Evolutionary conservation across 2,888 invertebrate genomes (phyloP).

Genomic region (Drosophila antonietae): DNA sequence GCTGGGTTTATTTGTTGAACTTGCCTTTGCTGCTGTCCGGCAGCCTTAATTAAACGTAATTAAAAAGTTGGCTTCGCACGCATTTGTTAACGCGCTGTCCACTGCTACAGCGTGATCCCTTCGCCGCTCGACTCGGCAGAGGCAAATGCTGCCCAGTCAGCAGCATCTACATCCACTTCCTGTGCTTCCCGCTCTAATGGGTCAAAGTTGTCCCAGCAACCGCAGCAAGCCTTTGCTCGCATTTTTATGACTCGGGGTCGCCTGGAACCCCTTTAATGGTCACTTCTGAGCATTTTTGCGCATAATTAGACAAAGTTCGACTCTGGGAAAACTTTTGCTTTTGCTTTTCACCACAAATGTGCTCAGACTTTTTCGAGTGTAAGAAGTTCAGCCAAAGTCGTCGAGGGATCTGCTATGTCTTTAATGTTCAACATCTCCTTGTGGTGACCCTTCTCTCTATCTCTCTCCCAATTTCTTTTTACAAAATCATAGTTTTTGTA

Average conservation of each 20-base stretch:
- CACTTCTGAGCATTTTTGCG: conserved; percentile 71
- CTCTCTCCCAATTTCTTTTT: too few species aligned
- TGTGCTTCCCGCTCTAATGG: conserved; percentile 38
- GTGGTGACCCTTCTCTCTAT: neutral
- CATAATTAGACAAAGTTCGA: conserved; percentile 75
- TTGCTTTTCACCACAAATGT: conserved; percentile 59
- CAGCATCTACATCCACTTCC: conserved; percentile 4
- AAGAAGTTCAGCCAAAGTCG: conserved; percentile 27
- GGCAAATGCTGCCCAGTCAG: conserved; percentile 10
- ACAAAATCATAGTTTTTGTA: conserved; percentile 15
- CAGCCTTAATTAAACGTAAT: conserved; percentile 73
- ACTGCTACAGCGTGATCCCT: neutral
- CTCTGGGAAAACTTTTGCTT: conserved; percentile 50
- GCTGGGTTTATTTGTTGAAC: conserved; percentile 52
- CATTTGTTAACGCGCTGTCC: conserved; percentile 56
- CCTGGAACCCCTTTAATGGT: conserved; percentile 66
- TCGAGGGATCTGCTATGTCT: conserved; percentile 13
- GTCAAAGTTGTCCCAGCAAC: conserved; percentile 51
- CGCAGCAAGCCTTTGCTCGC: conserved; percentile 52
- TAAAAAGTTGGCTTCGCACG: conserved; percentile 73
- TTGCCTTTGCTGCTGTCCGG: conserved; percentile 35
- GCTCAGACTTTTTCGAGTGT: conserved; percentile 36
- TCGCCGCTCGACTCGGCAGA: neutral
- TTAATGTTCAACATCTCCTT: conserved; percentile 18
- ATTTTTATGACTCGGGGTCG: conserved; percentile 57